Base-by-base conservation (phyloP, 1,140 invertebrate species). In the Trigoniulus corallinus region DNA sequence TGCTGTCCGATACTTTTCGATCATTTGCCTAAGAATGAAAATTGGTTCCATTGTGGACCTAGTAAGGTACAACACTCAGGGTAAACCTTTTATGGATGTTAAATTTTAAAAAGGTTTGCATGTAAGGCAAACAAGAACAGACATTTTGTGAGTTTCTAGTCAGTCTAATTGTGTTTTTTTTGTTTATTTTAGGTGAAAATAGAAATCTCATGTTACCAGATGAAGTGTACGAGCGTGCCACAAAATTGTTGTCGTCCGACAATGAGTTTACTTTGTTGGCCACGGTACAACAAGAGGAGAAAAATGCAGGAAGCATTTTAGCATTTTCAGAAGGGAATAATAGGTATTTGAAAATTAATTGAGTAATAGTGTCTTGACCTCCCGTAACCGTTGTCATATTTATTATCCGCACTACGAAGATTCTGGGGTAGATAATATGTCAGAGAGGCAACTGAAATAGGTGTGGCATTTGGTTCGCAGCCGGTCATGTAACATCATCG, bases 221-320 rank as follows among this genome's bases (percentile, higher is more conserved):
- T 54, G 64, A 67, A 43, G 72, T 74, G 53, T 82, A 79, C 64
- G 67, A 76, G 55, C 72, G 74, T 58, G 81, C 80, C 22, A 73
- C 74, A 27, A 71, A 78, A 53, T 63, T 84, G 60, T 69, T 87
- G 59, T 73, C 75, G 51, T 69, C 69, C 58, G 78, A 77, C 57
- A 74, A 78, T 56, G 84, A 88, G 68, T 85, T 88, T 67, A 87
- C 84, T 45, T 71, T 88, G 58, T 73, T 81, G 48, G 81, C 83
- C 29, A 74, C 75, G 55, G 64, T 88, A 25, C 74, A 77, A 49
- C 85, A 88, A 67, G 82, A 85, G 65, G 74, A 76, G 54, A 76
- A 75, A 57, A 88, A 87, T 70, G 79, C 80, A 46, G 85, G 84
- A 62, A 81, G 81, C 48, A 80, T 88, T 57, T 71, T 88, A 56